These are phyloP conservation scores for Ceratoteleas bidentatus DNA, from an alignment of 1,140 invertebrate species.

Conservation along the genomic window DNA sequence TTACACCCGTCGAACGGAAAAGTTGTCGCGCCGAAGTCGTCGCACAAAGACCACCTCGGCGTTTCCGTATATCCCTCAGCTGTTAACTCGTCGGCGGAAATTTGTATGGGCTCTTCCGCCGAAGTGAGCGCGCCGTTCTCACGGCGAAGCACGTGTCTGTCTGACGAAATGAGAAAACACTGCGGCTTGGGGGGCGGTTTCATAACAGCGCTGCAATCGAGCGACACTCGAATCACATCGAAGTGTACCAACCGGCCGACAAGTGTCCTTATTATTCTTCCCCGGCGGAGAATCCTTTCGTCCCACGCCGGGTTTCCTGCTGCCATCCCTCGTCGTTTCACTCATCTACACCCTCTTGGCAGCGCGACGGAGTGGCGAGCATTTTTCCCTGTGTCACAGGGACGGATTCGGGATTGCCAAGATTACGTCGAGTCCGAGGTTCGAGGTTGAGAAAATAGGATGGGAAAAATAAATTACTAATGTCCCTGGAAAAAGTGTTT, in stretches of 20 bases:
- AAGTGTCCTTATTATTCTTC: slow-evolving; percentile 73
- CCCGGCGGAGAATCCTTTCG: slow-evolving; percentile 55
- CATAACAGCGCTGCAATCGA: slow-evolving; percentile 45
- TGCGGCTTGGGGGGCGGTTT: slow-evolving; percentile 31
- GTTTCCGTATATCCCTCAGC: background rate
- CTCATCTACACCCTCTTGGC: slow-evolving; percentile 43
- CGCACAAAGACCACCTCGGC: background rate
- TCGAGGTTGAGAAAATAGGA: too few species aligned
- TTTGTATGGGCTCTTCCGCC: slow-evolving; percentile 22
- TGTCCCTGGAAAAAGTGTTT: too few species aligned
- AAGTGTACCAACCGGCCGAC: slow-evolving; percentile 51
- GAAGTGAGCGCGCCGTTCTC: slow-evolving; percentile 26
- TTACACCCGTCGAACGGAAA: too few species aligned
- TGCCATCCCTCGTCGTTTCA: slow-evolving; percentile 24
- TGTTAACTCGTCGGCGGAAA: slow-evolving; percentile 26
- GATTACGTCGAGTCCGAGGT: too few species aligned
- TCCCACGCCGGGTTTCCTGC: slow-evolving; percentile 69
- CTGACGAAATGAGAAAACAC: slow-evolving; percentile 52
- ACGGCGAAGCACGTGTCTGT: slow-evolving; percentile 36
- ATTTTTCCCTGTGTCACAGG: slow-evolving; percentile 22
- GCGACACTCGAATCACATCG: slow-evolving; percentile 56
- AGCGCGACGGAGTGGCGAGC: slow-evolving; percentile 7
- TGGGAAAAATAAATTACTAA: too few species aligned
- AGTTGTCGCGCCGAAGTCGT: too few species aligned
- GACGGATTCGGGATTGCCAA: background rate